Evolutionary conservation across 37 sponge, comb jelly and placozoan genomes (phyloP).

Genomic region (Halichondria panicea): DNA sequence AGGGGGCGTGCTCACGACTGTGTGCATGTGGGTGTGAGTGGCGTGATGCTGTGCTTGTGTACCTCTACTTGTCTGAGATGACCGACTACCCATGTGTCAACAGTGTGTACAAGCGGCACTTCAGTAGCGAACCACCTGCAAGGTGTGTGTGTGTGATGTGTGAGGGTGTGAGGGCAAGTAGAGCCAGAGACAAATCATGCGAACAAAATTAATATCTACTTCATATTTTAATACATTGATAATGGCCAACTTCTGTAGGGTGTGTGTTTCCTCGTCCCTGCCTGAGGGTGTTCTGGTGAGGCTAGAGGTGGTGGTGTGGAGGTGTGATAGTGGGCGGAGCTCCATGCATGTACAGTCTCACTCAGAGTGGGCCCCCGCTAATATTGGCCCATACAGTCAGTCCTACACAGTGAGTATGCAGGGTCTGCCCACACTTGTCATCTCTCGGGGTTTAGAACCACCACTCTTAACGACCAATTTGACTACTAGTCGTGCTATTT

Average conservation of each 20-base stretch:
- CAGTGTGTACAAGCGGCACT: conserved; percentile 30
- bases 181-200: no score
- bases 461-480: no score
- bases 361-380: conserved; percentile 90
- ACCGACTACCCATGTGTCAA: conserved; percentile 51
- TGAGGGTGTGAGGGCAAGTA: no score
- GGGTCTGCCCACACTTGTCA: no score
- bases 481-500: no score
- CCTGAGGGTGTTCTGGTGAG: conserved; percentile 48
- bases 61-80: conserved; percentile 70
- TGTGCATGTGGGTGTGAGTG: neutral
- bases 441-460: no score
- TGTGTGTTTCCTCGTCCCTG: conserved; percentile 48
- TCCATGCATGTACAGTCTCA: conserved; percentile 84
- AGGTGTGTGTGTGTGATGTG: conserved; percentile 45
- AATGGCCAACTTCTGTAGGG: conserved; percentile 15
- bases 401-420: conserved; percentile 50
- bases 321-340: neutral
- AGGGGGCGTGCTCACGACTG: neutral
- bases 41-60: conserved; percentile 45
- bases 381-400: conserved; percentile 92
- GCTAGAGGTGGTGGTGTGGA: conserved; percentile 27
- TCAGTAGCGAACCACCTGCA: conserved; percentile 63
- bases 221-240: neutral
- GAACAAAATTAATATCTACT: no score